phyloP scores from a whole-genome alignment of 2,113 vertebrate species.

The Theristicus caerulescens region DNA sequence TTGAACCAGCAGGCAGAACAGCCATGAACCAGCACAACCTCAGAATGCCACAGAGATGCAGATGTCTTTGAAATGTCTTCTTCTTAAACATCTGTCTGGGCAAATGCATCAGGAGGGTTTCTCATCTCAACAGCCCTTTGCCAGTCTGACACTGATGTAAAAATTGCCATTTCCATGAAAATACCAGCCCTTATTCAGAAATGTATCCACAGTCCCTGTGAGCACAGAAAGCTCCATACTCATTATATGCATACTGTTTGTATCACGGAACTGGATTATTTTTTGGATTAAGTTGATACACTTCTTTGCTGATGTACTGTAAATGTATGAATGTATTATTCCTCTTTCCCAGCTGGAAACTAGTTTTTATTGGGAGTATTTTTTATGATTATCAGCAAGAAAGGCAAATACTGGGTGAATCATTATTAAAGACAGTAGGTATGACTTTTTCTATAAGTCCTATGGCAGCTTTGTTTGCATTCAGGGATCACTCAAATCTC shows the following conservation, averaged over 20 bases:
- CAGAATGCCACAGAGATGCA: not conserved
- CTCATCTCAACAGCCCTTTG: not conserved
- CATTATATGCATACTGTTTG: not conserved
- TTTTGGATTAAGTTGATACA: not conserved
- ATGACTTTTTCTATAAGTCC: not conserved
- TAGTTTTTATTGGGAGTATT: not conserved
- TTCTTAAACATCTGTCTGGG: constrained; percentile 27
- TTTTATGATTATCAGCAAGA: not conserved
- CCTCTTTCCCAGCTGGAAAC: not conserved
- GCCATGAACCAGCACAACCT: constrained; percentile 23
- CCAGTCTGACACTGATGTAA: constrained; percentile 32
- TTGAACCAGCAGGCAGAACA: not conserved
- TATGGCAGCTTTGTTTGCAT: not conserved
- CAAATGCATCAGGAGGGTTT: not conserved
- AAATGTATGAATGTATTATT: not conserved
- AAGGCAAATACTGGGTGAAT: not conserved
- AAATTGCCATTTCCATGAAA: constrained; percentile 56
- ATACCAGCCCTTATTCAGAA: not conserved
- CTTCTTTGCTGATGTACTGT: not conserved
- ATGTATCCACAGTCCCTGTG: not conserved
- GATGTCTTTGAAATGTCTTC: constrained; percentile 34
- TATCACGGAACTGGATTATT: not conserved
- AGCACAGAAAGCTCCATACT: not conserved
- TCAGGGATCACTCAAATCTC: not conserved
- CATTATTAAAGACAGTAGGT: not conserved